These are phyloP conservation scores for Desmodus rotundus DNA, from an alignment of 2,113 vertebrate genomes.

Conservation along the genomic window DNA sequence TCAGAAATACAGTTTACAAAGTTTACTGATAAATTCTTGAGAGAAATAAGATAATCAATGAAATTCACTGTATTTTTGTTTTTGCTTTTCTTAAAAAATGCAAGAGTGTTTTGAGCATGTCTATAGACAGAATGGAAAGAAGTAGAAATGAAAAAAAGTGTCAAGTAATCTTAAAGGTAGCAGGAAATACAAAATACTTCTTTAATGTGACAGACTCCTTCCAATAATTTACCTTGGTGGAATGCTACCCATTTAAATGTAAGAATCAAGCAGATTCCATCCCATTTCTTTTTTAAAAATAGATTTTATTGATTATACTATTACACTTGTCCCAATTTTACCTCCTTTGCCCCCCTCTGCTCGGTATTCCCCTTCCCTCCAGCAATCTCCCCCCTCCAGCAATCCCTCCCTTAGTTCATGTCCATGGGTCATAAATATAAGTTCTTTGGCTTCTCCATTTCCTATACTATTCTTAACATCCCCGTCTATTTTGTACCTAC, in stretches of 20 bases:
- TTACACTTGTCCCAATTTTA: too few species aligned
- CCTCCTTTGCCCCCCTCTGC: too few species aligned
- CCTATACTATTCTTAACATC: too few species aligned
- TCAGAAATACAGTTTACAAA: background rate
- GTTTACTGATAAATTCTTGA: background rate
- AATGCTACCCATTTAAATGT: background rate
- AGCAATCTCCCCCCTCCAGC: too few species aligned
- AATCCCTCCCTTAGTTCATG: too few species aligned
- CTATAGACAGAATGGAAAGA: background rate
- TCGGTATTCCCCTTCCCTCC: too few species aligned
- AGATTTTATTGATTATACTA: too few species aligned
- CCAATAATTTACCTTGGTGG: background rate
- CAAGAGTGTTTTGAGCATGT: background rate
- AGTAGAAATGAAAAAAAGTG: background rate
- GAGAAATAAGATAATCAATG: background rate
- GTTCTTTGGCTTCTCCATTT: too few species aligned
- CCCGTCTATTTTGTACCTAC: too few species aligned
- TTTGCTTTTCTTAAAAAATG: background rate
- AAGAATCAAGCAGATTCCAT: background rate
- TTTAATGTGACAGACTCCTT: background rate
- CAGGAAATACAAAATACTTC: background rate
- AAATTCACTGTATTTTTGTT: background rate
- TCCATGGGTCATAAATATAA: too few species aligned
- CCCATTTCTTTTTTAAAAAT: background rate
- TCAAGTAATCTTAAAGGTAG: background rate